Evolutionary conservation across 2,113 vertebrate genomes (phyloP).

Genomic region (Leucoraja erinaceus): DNA sequence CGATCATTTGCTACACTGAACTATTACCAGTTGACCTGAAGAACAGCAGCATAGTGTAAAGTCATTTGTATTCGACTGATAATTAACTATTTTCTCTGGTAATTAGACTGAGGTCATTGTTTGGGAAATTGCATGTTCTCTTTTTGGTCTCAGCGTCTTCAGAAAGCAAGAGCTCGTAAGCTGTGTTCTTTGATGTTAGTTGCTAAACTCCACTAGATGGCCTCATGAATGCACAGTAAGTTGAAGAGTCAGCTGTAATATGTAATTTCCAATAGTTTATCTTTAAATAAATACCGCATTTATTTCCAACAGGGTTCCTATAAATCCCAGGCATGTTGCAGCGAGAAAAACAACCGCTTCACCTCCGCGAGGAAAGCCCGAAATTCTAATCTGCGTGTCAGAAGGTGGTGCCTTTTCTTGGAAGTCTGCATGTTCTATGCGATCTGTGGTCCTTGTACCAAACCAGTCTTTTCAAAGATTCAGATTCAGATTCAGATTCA

Average conservation of each 20-base stretch:
- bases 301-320: not conserved
- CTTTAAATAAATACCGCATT: not conserved
- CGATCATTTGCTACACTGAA: too few relatives aligned
- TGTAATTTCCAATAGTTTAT: not conserved
- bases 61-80: not conserved
- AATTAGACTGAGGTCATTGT: not conserved
- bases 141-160: not conserved
- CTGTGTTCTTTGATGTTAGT: not conserved
- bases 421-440: not conserved
- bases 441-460: not conserved
- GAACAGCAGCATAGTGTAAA: not conserved
- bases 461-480: not conserved
- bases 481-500: too few relatives aligned
- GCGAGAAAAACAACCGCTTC: not conserved
- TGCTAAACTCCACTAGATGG: conserved; percentile 27
- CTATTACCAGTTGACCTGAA: not conserved
- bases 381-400: not conserved
- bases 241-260: not conserved
- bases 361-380: not conserved
- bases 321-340: not conserved
- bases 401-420: not conserved
- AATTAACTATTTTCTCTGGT: not conserved
- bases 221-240: conserved; percentile 15
- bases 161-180: not conserved
- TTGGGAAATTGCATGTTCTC: not conserved